Evolutionary conservation across 2,888 invertebrate genomes (phyloP).

Genomic region (Apoda limacodes): DNA sequence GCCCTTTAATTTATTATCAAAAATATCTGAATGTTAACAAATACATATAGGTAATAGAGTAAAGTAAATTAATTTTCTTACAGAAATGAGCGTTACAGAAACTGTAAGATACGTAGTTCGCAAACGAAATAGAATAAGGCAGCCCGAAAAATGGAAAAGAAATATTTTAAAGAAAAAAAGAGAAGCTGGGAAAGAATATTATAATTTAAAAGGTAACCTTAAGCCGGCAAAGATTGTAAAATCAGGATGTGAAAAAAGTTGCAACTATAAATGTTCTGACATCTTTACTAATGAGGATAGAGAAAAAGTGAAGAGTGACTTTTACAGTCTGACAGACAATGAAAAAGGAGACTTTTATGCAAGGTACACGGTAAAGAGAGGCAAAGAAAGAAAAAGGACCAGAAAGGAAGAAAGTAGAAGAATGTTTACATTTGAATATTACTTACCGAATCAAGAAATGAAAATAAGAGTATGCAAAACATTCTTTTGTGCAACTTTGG

Average conservation of each 20-base stretch:
- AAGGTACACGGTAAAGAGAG: slow-evolving; percentile 8
- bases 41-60: no score
- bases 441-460: slow-evolving; percentile 6
- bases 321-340: slow-evolving; percentile 14
- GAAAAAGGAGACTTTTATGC: slow-evolving; percentile 14
- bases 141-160: no score
- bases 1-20: no score
- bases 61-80: no score
- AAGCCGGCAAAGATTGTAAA: slow-evolving; percentile 4
- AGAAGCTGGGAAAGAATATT: slow-evolving; percentile 12
- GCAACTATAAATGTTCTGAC: slow-evolving; percentile 10
- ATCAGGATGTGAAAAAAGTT: slow-evolving; percentile 12
- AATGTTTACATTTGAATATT: slow-evolving; percentile 8
- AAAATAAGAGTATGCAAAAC: slow-evolving; percentile 11
- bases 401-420: no score
- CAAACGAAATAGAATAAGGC: no score
- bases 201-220: slow-evolving; percentile 6
- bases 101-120: no score
- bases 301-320: slow-evolving; percentile 4
- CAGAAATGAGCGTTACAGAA: no score
- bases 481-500: slow-evolving; percentile 13
- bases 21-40: no score
- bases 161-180: no score
- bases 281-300: slow-evolving; percentile 7
- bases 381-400: slow-evolving; percentile 7